These are phyloP conservation scores for Carcinoscorpius rotundicauda DNA, from an alignment of 1,140 invertebrate species.

Conservation along the genomic window DNA sequence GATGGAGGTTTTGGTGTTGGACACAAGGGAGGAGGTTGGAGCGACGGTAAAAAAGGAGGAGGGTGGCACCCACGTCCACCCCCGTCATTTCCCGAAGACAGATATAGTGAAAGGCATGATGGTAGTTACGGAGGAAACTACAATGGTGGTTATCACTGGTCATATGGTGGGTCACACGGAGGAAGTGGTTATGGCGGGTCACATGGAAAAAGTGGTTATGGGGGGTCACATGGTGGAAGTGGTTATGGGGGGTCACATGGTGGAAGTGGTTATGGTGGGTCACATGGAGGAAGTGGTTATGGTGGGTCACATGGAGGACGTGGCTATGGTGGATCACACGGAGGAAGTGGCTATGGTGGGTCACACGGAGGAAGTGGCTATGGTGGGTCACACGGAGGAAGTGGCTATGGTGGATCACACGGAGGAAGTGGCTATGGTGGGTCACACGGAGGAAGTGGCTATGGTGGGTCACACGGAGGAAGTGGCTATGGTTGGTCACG, in stretches of 20 bases:
- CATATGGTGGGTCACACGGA: not conserved
- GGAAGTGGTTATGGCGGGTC: constrained; percentile 1
- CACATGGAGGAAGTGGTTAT: not conserved
- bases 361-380: constrained; percentile 1
- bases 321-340: not conserved
- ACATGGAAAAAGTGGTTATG: not conserved
- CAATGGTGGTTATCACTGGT: not conserved
- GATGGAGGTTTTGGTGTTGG: not conserved
- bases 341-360: constrained; percentile 5
- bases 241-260: constrained; percentile 1
- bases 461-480: constrained; percentile 31
- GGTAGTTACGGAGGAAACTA: not conserved
- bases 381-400: constrained; percentile 27
- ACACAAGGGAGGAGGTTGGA: not conserved
- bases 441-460: constrained; percentile 32
- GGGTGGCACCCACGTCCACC: not conserved
- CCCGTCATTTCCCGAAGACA: not conserved
- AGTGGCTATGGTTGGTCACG: constrained; percentile 25
- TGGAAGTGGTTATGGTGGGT: not conserved
- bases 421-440: constrained; percentile 35
- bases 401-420: constrained; percentile 29
- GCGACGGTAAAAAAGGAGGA: too few relatives aligned
- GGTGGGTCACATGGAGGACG: not conserved
- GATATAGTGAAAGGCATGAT: not conserved
- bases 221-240: not conserved